Evolutionary conservation across 1,140 invertebrate species (phyloP).

Genomic region (Drosophila equinoxialis): DNA sequence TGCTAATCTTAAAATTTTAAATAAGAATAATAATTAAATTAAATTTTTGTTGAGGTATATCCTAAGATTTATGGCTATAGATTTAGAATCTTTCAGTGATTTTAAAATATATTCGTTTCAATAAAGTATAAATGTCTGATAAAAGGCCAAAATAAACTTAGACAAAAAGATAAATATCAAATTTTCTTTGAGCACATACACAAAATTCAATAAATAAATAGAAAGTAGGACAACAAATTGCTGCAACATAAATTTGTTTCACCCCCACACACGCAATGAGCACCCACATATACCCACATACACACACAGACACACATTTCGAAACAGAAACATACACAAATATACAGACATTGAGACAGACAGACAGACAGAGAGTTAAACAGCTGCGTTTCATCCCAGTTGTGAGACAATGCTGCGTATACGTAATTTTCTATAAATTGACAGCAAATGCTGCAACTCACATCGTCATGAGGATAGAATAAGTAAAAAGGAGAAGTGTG

Average conservation of each 20-base stretch:
- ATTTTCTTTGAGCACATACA: constrained; percentile 12
- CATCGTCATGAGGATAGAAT: not conserved
- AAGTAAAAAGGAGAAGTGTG: not conserved
- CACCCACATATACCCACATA: not conserved
- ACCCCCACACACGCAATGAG: not conserved
- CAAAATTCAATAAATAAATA: constrained; percentile 18
- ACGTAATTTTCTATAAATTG: constrained; percentile 56
- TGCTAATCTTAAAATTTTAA: no score
- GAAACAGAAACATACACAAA: constrained; percentile 7
- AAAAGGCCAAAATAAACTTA: constrained; percentile 7
- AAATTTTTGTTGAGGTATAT: no score
- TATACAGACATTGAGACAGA: not conserved
- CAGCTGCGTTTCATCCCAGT: constrained; percentile 33
- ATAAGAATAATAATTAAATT: no score
- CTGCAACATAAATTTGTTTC: constrained; percentile 37
- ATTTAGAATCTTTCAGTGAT: no score
- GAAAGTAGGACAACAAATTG: constrained; percentile 45
- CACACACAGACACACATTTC: constrained; percentile 3
- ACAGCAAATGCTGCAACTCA: constrained; percentile 12
- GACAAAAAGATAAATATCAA: constrained; percentile 38
- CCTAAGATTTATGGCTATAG: no score
- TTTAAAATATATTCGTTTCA: no score
- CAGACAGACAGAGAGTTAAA: constrained; percentile 28
- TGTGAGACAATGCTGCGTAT: constrained; percentile 45
- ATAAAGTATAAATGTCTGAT: not conserved